Percentiles rank a stretch among this genome's conserved stretches.
phyloP scores from a whole-genome alignment of 2,888 invertebrate genomes.

The Adela reaumurella region DNA sequence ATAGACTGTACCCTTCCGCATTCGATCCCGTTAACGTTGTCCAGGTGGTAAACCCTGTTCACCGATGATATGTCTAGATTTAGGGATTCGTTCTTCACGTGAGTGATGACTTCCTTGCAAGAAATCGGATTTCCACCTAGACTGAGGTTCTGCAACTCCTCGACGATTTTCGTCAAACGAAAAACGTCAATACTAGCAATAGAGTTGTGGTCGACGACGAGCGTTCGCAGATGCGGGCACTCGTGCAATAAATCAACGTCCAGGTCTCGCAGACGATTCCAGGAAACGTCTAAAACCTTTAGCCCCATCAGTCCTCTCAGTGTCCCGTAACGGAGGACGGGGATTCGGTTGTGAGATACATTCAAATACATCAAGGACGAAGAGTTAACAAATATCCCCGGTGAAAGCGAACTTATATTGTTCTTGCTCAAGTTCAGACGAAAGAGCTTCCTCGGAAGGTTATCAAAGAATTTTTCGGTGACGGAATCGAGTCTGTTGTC shows the following conservation, averaged over 20 bases:
- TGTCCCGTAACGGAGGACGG: background rate
- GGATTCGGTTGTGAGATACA: background rate
- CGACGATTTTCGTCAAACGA: background rate
- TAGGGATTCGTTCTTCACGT: conserved; percentile 16
- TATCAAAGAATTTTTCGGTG: background rate
- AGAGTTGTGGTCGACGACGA: background rate
- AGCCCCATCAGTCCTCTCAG: background rate
- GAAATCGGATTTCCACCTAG: conserved; percentile 38
- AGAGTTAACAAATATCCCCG: background rate
- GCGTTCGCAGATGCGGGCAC: background rate
- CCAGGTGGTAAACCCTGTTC: background rate
- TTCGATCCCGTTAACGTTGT: background rate
- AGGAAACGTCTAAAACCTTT: background rate
- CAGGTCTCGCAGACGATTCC: background rate
- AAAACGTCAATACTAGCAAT: background rate
- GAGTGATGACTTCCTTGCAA: conserved; percentile 34
- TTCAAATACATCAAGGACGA: background rate
- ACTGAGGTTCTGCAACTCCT: conserved; percentile 24
- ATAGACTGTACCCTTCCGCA: background rate
- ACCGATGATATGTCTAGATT: background rate
- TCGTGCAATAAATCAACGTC: background rate
- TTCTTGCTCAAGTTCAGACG: background rate
- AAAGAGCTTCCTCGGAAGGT: background rate
- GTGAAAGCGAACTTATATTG: background rate
- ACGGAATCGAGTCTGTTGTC: background rate